Percentiles rank a stretch among this genome's conserved stretches.
Evolutionary conservation across 2,888 invertebrate species (phyloP).

Genomic region (Ochropleura leucogaster): DNA sequence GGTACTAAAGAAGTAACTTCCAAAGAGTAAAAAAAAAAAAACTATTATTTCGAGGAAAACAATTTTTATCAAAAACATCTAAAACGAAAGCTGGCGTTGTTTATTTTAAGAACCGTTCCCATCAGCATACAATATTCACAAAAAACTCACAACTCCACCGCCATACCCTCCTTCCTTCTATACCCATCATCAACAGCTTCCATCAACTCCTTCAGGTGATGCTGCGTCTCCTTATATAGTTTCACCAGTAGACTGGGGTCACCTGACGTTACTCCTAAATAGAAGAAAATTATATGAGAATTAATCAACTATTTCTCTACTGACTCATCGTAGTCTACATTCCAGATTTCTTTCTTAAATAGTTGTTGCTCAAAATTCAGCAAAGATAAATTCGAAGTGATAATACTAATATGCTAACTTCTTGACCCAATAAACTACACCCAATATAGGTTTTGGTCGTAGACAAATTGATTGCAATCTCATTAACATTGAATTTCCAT

Average conservation of each 20-base stretch:
- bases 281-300: too few relatives aligned
- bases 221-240: constrained; percentile 68
- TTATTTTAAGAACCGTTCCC: too few relatives aligned
- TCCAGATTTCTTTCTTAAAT: too few relatives aligned
- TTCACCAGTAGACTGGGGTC: constrained; percentile 67
- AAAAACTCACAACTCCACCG: constrained; percentile 77
- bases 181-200: constrained; percentile 72
- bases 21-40: too few relatives aligned
- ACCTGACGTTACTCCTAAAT: too few relatives aligned
- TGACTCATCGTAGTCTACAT: too few relatives aligned
- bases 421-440: constrained; percentile 13
- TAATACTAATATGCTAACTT: constrained; percentile 10
- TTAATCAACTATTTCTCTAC: too few relatives aligned
- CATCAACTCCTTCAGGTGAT: constrained; percentile 63
- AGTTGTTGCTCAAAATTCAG: background rate
- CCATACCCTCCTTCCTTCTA: constrained; percentile 69
- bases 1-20: too few relatives aligned
- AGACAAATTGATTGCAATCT: constrained; percentile 10
- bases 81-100: too few relatives aligned
- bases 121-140: too few relatives aligned
- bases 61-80: too few relatives aligned
- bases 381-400: background rate
- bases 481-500: constrained; percentile 19
- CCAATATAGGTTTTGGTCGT: background rate
- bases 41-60: too few relatives aligned